Percentiles rank a stretch among this genome's conserved stretches.
phyloP scores from a whole-genome alignment of 2,888 invertebrate genomes.

The Brachyopa scutellaris region DNA sequence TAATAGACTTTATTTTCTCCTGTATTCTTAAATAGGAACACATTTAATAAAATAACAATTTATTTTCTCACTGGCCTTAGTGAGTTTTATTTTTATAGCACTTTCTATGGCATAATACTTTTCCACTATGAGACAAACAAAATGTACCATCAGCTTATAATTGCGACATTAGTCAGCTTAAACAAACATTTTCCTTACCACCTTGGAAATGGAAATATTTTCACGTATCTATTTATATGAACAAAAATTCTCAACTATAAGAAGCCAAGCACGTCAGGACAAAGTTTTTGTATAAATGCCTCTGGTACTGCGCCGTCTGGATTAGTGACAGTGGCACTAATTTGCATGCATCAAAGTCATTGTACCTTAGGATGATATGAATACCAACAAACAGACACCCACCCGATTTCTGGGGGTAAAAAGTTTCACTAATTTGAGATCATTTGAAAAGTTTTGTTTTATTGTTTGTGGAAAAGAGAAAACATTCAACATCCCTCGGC shows the following conservation, averaged over 20 bases:
- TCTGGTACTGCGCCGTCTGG: slow-evolving; percentile 16
- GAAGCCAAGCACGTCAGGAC: slow-evolving; percentile 19
- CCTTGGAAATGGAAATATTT: slow-evolving; percentile 30
- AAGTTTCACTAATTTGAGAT: slow-evolving; percentile 67
- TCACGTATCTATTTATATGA: slow-evolving; percentile 39
- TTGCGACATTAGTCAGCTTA: too few species aligned
- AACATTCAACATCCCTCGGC: slow-evolving; percentile 15
- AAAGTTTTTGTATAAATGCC: slow-evolving; percentile 52
- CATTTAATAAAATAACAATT: too few species aligned
- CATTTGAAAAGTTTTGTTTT: slow-evolving; percentile 68
- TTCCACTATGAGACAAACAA: too few species aligned
- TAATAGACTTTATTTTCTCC: too few species aligned
- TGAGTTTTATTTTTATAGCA: too few species aligned
- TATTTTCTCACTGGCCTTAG: too few species aligned
- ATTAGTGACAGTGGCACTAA: slow-evolving; percentile 61
- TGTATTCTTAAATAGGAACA: too few species aligned
- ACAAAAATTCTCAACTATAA: too few species aligned
- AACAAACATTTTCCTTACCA: slow-evolving; percentile 38
- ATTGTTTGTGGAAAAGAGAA: slow-evolving; percentile 49
- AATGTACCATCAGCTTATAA: too few species aligned
- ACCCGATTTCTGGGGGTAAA: slow-evolving; percentile 19
- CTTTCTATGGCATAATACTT: too few species aligned
- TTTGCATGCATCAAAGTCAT: slow-evolving; percentile 62
- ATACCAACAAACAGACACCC: neutral
- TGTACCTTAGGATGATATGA: slow-evolving; percentile 40